These are phyloP conservation scores for Maniola jurtina DNA, from an alignment of 1,140 invertebrate species.

Conservation along the genomic window DNA sequence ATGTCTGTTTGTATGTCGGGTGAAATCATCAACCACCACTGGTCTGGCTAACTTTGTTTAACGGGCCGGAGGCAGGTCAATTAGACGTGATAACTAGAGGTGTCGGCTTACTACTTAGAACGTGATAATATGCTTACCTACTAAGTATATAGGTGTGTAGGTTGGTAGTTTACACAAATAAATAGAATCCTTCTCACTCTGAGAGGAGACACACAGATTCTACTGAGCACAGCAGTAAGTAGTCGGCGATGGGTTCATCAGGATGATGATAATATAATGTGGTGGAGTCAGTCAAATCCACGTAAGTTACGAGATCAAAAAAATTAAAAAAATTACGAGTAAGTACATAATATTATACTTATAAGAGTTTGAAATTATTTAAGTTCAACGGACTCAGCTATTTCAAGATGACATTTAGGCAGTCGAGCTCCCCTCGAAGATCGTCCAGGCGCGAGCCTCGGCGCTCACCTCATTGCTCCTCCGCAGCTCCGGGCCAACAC, in stretches of 20 bases:
- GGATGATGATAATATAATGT: too few relatives aligned
- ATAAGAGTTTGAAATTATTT: too few relatives aligned
- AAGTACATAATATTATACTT: too few relatives aligned
- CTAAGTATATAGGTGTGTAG: too few relatives aligned
- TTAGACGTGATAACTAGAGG: constrained; percentile 1
- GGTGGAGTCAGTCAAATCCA: too few relatives aligned
- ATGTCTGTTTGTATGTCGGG: neutral
- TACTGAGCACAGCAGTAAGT: too few relatives aligned
- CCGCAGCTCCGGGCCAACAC: neutral
- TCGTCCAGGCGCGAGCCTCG: neutral
- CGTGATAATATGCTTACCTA: neutral
- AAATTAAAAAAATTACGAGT: too few relatives aligned
- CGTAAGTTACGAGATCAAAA: too few relatives aligned
- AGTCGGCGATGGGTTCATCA: too few relatives aligned
- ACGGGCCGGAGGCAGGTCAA: neutral
- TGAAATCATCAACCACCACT: neutral
- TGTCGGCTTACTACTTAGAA: neutral
- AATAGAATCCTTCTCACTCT: too few relatives aligned
- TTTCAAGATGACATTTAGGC: neutral
- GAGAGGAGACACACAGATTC: too few relatives aligned
- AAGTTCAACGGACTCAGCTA: neutral
- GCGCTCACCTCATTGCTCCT: neutral
- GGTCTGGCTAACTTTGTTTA: neutral
- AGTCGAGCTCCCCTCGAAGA: neutral
- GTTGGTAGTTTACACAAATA: too few relatives aligned